phyloP scores from a whole-genome alignment of 1,140 invertebrate genomes.

The Drosophila bocqueti region DNA sequence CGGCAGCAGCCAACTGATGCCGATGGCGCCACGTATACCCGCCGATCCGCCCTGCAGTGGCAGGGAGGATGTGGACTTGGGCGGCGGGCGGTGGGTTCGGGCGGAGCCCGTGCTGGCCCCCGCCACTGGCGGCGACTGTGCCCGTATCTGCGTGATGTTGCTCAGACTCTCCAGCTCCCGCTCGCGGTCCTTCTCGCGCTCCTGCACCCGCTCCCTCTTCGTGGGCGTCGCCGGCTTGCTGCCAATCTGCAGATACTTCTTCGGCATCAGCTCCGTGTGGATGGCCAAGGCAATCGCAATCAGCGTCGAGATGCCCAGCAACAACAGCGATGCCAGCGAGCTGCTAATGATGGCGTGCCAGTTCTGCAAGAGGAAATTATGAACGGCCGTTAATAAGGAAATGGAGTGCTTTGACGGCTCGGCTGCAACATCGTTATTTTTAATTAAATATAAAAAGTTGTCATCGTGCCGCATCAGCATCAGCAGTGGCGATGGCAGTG shows the following conservation, averaged over 20 bases:
- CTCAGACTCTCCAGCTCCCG: constrained; percentile 60
- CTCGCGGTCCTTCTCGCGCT: constrained; percentile 29
- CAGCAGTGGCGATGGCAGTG: neutral
- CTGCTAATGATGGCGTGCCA: constrained; percentile 84
- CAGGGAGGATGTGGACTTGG: neutral
- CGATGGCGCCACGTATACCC: constrained; percentile 80
- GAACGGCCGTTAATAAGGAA: constrained; percentile 68
- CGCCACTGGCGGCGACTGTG: constrained; percentile 51
- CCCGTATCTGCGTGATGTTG: constrained; percentile 74
- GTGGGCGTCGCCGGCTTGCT: constrained; percentile 42
- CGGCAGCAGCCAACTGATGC: constrained; percentile 83
- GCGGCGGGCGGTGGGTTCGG: constrained; percentile 10
- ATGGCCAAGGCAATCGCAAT: constrained; percentile 83
- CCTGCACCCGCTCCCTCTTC: constrained; percentile 36
- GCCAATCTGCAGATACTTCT: constrained; percentile 80
- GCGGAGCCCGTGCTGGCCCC: neutral
- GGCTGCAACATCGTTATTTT: constrained; percentile 76
- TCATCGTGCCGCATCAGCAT: constrained; percentile 48
- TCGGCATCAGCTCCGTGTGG: constrained; percentile 84
- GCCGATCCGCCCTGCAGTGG: constrained; percentile 45
- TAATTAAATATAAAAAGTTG: constrained; percentile 82
- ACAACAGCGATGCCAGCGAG: constrained; percentile 78
- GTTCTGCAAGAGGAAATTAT: constrained; percentile 71
- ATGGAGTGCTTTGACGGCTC: constrained; percentile 52
- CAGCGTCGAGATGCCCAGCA: constrained; percentile 83